phyloP scores from a whole-genome alignment of 2,113 vertebrate genomes.

The Polyodon spathula region DNA sequence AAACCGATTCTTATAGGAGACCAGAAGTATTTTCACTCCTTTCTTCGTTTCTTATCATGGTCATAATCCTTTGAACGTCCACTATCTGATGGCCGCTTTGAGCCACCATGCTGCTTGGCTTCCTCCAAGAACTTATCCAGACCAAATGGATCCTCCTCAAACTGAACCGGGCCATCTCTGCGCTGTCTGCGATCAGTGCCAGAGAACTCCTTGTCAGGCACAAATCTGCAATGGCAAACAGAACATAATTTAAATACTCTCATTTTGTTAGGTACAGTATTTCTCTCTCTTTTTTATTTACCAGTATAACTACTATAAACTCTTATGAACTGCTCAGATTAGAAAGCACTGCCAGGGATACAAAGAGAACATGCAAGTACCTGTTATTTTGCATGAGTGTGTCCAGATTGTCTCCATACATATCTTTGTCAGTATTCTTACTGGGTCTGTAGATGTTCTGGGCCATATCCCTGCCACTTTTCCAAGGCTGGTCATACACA shows the following conservation, averaged over 20 bases:
- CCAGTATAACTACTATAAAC: too few relatives aligned
- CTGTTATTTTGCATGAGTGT: slow-evolving; percentile 80
- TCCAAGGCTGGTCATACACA: slow-evolving; percentile 91
- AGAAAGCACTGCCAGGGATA: too few relatives aligned
- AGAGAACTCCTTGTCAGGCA: slow-evolving; percentile 88
- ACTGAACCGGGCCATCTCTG: slow-evolving; percentile 87
- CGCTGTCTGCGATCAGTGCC: slow-evolving; percentile 78
- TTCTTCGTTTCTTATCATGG: slow-evolving; percentile 93
- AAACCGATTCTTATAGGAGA: background rate
- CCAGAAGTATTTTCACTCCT: slow-evolving; percentile 62
- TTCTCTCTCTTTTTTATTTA: too few relatives aligned
- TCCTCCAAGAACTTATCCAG: slow-evolving; percentile 98
- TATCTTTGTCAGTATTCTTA: slow-evolving; percentile 85
- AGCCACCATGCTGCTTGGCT: slow-evolving; percentile 92
- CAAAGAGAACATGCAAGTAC: slow-evolving; percentile 38
- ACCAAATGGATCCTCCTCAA: slow-evolving; percentile 96
- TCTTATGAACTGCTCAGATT: too few relatives aligned
- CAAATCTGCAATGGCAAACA: slow-evolving; percentile 66
- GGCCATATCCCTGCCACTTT: slow-evolving; percentile 81
- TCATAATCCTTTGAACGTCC: slow-evolving; percentile 89
- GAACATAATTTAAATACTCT: background rate
- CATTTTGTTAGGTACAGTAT: too few relatives aligned
- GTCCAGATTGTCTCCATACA: slow-evolving; percentile 84
- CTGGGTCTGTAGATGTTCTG: slow-evolving; percentile 89
- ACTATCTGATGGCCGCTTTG: slow-evolving; percentile 85